These are phyloP conservation scores for Salvelinus sp. DNA, from an alignment of 2,113 vertebrate species.

Conservation along the genomic window DNA sequence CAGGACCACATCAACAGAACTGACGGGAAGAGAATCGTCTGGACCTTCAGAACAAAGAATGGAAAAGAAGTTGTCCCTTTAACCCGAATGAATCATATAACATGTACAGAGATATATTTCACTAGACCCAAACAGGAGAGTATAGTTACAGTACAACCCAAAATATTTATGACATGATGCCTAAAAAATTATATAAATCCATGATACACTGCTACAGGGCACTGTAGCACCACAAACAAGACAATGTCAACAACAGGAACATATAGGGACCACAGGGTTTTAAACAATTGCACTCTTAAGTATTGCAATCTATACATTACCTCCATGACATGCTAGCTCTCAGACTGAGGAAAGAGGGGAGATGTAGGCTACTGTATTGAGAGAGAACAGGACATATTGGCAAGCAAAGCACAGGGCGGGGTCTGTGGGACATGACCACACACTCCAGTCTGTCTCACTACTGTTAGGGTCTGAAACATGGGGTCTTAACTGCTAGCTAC, in stretches of 20 bases:
- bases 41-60: constrained; percentile 52
- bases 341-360: not conserved
- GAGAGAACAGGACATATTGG: constrained; percentile 13
- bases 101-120: constrained; percentile 49
- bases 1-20: constrained; percentile 2
- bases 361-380: not conserved
- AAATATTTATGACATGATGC: not conserved
- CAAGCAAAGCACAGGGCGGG: not conserved
- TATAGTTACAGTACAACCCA: constrained; percentile 33
- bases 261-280: no score
- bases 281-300: no score
- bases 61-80: constrained; percentile 48
- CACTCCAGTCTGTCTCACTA: not conserved
- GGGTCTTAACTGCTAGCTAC: constrained; percentile 6
- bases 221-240: no score
- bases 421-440: not conserved
- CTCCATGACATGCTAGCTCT: not conserved
- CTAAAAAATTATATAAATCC: no score
- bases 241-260: no score
- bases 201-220: no score
- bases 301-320: no score
- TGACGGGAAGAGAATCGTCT: not conserved
- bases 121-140: constrained; percentile 55
- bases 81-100: constrained; percentile 51
- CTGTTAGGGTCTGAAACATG: no score